These are phyloP conservation scores for Steinernema scapterisci DNA, from an alignment of 2,888 invertebrate species.

Conservation along the genomic window DNA sequence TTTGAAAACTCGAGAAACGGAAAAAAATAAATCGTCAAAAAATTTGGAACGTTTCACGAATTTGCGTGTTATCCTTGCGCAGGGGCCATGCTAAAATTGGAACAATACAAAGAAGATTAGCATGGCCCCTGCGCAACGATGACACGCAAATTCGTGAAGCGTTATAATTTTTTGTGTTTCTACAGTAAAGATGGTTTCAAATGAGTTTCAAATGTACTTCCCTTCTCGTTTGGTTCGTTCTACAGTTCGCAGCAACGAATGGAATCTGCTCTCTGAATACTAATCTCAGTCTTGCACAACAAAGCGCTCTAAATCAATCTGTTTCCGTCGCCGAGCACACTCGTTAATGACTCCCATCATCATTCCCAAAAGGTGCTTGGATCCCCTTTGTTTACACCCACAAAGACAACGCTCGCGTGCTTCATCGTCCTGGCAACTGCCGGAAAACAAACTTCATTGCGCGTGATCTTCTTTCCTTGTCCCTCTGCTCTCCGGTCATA, in stretches of 20 bases:
- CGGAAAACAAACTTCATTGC: background rate
- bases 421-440: background rate
- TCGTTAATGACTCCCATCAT: background rate
- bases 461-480: background rate
- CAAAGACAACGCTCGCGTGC: background rate
- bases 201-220: background rate
- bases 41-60: constrained; percentile 85
- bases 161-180: constrained; percentile 69
- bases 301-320: constrained; percentile 13
- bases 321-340: too few relatives aligned
- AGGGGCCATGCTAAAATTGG: constrained; percentile 90
- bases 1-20: too few relatives aligned
- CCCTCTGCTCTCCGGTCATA: background rate
- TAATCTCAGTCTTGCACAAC: background rate
- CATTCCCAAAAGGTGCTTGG: constrained; percentile 14
- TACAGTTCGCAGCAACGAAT: too few relatives aligned
- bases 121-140: constrained; percentile 90
- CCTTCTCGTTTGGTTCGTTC: too few relatives aligned
- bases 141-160: constrained; percentile 91
- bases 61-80: constrained; percentile 82
- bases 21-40: constrained; percentile 51
- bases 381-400: constrained; percentile 6
- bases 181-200: background rate
- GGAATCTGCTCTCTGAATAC: too few relatives aligned
- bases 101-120: constrained; percentile 91